These are phyloP conservation scores for Zelostemma sp. DNA, from an alignment of 1,140 invertebrate species.

Conservation along the genomic window DNA sequence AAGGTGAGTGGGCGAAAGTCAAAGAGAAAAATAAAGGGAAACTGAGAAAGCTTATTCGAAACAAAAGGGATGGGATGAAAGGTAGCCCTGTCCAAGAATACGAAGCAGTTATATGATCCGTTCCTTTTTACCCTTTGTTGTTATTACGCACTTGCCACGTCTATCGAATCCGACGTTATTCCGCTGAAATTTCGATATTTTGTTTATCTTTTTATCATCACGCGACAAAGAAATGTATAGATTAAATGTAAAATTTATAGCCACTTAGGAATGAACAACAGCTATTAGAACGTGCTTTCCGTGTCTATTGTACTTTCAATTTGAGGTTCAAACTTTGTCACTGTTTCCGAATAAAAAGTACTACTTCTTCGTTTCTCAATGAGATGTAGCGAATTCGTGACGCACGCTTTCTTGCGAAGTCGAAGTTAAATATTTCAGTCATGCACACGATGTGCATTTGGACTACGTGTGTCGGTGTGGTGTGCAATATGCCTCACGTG, in stretches of 20 bases:
- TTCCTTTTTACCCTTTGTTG: constrained; percentile 3
- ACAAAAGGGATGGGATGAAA: constrained; percentile 45
- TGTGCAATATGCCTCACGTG: background rate
- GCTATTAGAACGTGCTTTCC: constrained; percentile 44
- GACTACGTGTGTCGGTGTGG: background rate
- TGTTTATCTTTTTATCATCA: too few relatives aligned
- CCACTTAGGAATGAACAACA: constrained; percentile 30
- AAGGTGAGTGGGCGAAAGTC: constrained; percentile 36
- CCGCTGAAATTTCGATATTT: background rate
- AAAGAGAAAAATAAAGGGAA: constrained; percentile 40
- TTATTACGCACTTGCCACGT: background rate
- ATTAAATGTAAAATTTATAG: background rate
- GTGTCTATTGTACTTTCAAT: constrained; percentile 63
- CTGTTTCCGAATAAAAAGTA: constrained; percentile 54
- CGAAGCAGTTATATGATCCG: constrained; percentile 26
- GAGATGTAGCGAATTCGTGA: constrained; percentile 61
- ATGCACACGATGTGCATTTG: constrained; percentile 40
- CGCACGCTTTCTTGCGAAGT: constrained; percentile 55
- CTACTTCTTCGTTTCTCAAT: constrained; percentile 60
- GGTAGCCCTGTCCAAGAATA: constrained; percentile 27
- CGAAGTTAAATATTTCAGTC: constrained; percentile 52
- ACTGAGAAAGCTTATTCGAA: constrained; percentile 46
- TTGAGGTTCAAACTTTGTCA: constrained; percentile 64
- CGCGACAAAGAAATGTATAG: too few relatives aligned
- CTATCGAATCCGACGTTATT: background rate